Evolutionary conservation across 2,888 invertebrate species (phyloP).

Genomic region (Automeris io): DNA sequence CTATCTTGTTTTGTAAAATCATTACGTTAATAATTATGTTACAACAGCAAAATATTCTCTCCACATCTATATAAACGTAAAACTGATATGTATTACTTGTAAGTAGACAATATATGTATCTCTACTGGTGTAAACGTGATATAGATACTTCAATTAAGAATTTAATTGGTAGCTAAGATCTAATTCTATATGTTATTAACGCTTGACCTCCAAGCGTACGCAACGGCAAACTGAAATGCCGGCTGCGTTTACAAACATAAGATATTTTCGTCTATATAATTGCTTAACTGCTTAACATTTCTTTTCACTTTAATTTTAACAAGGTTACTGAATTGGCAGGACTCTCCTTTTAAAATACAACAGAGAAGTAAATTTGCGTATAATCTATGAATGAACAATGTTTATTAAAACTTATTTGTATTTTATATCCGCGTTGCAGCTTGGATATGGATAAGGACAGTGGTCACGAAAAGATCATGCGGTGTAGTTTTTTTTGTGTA

Average conservation of each 20-base stretch:
- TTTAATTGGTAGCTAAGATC: constrained; percentile 2
- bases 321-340: background rate
- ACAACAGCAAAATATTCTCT: too few species aligned
- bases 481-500: too few species aligned
- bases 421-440: too few species aligned
- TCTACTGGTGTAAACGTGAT: background rate
- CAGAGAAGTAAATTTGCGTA: too few species aligned
- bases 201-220: constrained; percentile 1
- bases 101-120: background rate
- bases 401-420: too few species aligned
- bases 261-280: constrained; percentile 1
- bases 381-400: too few species aligned
- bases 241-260: constrained; percentile 3
- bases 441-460: too few species aligned
- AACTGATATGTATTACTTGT: background rate
- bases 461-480: too few species aligned
- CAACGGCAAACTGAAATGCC: background rate
- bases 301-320: background rate
- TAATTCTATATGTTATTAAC: constrained; percentile 3
- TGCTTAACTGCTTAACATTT: constrained; percentile 1
- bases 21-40: too few species aligned
- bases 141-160: background rate
- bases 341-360: constrained; percentile 1
- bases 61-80: too few species aligned
- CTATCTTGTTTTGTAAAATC: too few species aligned